These are phyloP conservation scores for Caenorhabditis sp. DNA, from an alignment of 2,888 invertebrate genomes.

Conservation along the genomic window DNA sequence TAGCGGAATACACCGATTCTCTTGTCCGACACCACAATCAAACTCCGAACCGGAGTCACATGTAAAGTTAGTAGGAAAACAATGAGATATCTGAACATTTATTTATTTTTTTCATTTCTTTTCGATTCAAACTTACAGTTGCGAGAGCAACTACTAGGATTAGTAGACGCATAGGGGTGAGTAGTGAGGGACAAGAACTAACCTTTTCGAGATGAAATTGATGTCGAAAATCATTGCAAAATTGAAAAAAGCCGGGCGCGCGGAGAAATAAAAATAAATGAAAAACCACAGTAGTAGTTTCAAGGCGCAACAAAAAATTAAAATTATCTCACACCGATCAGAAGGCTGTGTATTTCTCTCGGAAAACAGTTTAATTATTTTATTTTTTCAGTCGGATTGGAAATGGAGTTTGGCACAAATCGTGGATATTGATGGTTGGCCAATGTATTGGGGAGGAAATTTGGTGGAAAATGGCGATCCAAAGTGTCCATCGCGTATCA, in stretches of 20 bases:
- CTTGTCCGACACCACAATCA: neutral
- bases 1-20: slow-evolving; percentile 39
- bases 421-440: slow-evolving; percentile 68
- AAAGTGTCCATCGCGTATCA: slow-evolving; percentile 58
- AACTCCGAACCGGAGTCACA: neutral
- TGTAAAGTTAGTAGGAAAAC: neutral
- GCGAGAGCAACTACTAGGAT: neutral
- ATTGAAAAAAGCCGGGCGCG: too few relatives aligned
- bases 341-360: neutral
- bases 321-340: neutral
- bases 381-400: slow-evolving; percentile 62
- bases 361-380: neutral
- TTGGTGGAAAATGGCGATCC: slow-evolving; percentile 63
- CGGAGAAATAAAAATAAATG: neutral
- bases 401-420: slow-evolving; percentile 63
- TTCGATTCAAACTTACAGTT: neutral
- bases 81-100: too few relatives aligned
- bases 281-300: neutral
- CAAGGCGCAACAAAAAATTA: neutral
- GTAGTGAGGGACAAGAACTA: neutral
- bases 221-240: too few relatives aligned
- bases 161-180: neutral
- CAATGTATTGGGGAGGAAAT: slow-evolving; percentile 68
- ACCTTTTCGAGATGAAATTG: neutral
- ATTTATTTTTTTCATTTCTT: too few relatives aligned